Percentiles rank a stretch among this genome's conserved stretches.
Evolutionary conservation across 2,113 vertebrate genomes (phyloP).

Genomic region (Ophthalmolycus amberensis): DNA sequence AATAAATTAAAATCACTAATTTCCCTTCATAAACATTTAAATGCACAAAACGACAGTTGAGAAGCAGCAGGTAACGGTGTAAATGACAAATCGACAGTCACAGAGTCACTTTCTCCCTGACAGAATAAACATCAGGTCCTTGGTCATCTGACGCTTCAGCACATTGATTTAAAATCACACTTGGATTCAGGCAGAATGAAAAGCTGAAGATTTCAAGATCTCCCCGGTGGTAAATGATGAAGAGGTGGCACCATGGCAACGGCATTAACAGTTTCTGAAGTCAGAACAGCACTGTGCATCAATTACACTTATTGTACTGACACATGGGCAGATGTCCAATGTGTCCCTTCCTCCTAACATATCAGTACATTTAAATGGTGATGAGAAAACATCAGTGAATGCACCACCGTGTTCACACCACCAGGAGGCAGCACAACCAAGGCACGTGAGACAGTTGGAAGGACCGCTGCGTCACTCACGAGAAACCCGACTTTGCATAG

Average conservation of each 20-base stretch:
- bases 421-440: slow-evolving; percentile 65
- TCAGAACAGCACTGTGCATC: not conserved
- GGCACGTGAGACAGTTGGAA: slow-evolving; percentile 62
- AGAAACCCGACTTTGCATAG: slow-evolving; percentile 39
- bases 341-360: not conserved
- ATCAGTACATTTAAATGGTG: not conserved
- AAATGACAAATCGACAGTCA: slow-evolving; percentile 11
- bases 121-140: slow-evolving; percentile 10
- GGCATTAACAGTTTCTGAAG: not conserved
- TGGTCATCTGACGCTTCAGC: not conserved
- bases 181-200: not conserved
- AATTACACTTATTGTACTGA: not conserved
- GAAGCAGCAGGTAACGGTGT: slow-evolving; percentile 58
- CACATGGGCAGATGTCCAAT: not conserved
- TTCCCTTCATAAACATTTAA: slow-evolving; percentile 53
- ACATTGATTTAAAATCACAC: not conserved
- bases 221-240: not conserved
- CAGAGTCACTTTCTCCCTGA: not conserved
- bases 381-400: not conserved
- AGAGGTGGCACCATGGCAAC: not conserved
- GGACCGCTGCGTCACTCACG: slow-evolving; percentile 16
- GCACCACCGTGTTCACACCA: slow-evolving; percentile 49
- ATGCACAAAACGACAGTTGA: slow-evolving; percentile 16
- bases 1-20: slow-evolving; percentile 5
- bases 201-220: not conserved